phyloP scores from a whole-genome alignment of 2,888 invertebrate genomes.

The Melolontha melolontha region DNA sequence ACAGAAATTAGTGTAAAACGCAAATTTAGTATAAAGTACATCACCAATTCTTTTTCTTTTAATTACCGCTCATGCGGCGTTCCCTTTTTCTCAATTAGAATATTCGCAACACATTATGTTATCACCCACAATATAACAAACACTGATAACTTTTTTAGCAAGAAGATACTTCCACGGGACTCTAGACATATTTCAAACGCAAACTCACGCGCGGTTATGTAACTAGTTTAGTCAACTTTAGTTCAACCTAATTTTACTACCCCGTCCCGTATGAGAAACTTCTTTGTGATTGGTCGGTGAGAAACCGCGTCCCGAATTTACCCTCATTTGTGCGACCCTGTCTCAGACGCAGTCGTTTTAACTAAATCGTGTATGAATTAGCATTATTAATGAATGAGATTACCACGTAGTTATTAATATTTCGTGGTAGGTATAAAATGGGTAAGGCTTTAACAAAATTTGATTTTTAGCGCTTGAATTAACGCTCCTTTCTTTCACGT shows the following conservation, averaged over 20 bases:
- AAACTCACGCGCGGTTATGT: slow-evolving; percentile 49
- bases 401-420: neutral
- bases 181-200: slow-evolving; percentile 37
- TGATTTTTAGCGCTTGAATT: no score
- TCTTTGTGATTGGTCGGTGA: slow-evolving; percentile 57
- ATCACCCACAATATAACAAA: no score
- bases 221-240: slow-evolving; percentile 54
- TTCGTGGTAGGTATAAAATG: no score
- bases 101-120: no score
- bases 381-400: slow-evolving; percentile 10
- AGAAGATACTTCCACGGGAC: slow-evolving; percentile 3
- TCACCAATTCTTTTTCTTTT: no score
- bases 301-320: slow-evolving; percentile 55
- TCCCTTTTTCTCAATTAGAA: no score
- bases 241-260: slow-evolving; percentile 56
- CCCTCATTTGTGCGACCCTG: slow-evolving; percentile 50
- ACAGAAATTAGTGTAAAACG: no score
- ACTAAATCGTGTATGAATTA: slow-evolving; percentile 3
- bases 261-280: slow-evolving; percentile 62
- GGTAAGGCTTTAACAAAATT: no score
- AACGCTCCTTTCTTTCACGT: no score
- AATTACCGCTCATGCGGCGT: no score
- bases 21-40: no score
- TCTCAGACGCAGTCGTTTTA: slow-evolving; percentile 19
- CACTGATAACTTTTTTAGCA: no score